Conservation (phyloP, 2,797 vertebrate genomes). For the Poecilia wingei region DNA sequence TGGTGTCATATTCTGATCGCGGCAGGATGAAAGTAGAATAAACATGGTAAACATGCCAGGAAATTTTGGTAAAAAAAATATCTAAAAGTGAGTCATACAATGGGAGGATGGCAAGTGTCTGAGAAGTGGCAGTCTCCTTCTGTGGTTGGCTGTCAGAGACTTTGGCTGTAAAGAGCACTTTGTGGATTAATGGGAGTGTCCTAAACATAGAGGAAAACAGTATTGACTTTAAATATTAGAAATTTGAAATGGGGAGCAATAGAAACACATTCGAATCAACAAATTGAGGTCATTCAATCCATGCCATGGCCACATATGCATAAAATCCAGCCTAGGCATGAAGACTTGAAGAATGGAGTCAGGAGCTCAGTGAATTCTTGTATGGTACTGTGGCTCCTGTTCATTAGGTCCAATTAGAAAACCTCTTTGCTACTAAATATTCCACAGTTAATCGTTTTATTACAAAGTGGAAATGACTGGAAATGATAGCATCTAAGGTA, state of each 20-base stretch:
- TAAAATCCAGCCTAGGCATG: background rate
- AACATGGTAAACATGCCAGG: conserved; percentile 77
- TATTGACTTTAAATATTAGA: background rate
- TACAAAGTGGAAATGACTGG: background rate
- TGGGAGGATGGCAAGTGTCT: conserved; percentile 45
- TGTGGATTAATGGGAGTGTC: conserved; percentile 7
- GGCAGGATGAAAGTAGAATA: conserved; percentile 73
- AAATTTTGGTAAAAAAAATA: conserved; percentile 68
- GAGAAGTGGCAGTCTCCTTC: conserved; percentile 48
- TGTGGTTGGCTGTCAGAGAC: conserved; percentile 40
- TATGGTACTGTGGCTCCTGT: background rate
- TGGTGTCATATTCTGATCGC: conserved; percentile 71
- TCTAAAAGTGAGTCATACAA: conserved; percentile 68
- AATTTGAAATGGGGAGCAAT: background rate
- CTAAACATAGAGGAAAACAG: background rate
- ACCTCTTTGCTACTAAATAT: background rate
- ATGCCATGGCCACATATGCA: background rate
- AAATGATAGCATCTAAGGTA: background rate
- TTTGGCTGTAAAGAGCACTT: conserved; percentile 11
- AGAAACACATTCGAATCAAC: background rate
- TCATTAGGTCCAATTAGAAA: background rate
- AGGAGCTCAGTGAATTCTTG: background rate
- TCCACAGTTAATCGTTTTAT: background rate
- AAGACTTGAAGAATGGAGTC: background rate
- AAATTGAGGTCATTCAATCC: background rate